These are phyloP conservation scores for Palaemon carinicauda DNA, from an alignment of 1,140 invertebrate species.

Conservation along the genomic window DNA sequence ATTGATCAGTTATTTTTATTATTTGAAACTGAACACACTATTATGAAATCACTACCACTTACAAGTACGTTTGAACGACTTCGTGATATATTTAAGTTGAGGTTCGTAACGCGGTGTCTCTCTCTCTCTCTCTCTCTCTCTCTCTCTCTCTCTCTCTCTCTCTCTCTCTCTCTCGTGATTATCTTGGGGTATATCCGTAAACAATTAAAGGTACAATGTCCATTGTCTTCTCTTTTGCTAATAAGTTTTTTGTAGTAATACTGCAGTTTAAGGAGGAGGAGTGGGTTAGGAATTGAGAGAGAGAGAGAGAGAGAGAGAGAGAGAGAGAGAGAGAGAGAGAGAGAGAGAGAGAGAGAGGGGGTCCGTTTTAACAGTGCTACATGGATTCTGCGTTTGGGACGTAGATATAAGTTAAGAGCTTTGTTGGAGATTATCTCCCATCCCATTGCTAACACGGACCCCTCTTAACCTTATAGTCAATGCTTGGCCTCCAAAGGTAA, in stretches of 20 bases:
- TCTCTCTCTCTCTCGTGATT: neutral
- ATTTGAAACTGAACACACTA: no score
- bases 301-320: neutral
- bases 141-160: slow-evolving; percentile 3
- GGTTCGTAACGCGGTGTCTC: no score
- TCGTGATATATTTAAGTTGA: no score
- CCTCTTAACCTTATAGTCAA: no score
- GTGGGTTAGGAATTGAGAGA: neutral
- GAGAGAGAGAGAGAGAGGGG: neutral
- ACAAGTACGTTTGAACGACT: no score
- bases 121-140: neutral
- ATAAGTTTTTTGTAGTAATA: neutral
- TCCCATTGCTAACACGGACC: no score
- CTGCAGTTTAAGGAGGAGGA: neutral
- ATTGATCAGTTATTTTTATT: no score
- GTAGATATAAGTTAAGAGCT: no score
- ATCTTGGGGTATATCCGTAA: neutral
- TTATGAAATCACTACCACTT: no score
- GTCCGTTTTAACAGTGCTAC: neutral
- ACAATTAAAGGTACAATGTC: neutral
- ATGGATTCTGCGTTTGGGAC: no score
- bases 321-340: neutral
- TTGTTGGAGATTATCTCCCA: no score
- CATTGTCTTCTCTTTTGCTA: neutral
- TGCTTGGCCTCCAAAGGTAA: no score